Percentiles rank a stretch among this genome's conserved stretches.
phyloP scores from a whole-genome alignment of 2,888 invertebrate genomes.

The Ennomos quercinarius region DNA sequence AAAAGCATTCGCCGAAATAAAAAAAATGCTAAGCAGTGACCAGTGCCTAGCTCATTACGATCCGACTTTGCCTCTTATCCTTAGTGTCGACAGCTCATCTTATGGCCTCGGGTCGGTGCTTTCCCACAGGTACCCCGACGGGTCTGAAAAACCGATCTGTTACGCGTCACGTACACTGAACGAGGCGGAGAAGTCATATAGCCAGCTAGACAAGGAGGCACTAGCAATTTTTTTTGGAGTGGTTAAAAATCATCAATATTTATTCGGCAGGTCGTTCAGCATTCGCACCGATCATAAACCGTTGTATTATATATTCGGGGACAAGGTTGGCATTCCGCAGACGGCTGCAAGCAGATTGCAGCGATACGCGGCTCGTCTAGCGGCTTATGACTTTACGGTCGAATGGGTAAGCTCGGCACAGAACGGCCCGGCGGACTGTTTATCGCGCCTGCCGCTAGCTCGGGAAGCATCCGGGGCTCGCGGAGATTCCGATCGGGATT shows the following conservation, averaged over 20 bases:
- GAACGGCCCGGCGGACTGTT: too few relatives aligned
- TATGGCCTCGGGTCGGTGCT: constrained; percentile 42
- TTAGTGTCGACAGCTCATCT: constrained; percentile 38
- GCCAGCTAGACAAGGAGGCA: background rate
- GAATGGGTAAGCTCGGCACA: too few relatives aligned
- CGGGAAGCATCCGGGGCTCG: too few relatives aligned
- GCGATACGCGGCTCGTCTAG: too few relatives aligned
- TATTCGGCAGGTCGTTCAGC: background rate
- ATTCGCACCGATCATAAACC: too few relatives aligned
- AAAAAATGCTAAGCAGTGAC: constrained; percentile 19
- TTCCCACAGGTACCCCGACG: constrained; percentile 35
- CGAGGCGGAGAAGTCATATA: constrained; percentile 1
- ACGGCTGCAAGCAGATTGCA: too few relatives aligned
- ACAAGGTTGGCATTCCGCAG: too few relatives aligned
- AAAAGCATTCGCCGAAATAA: constrained; percentile 19
- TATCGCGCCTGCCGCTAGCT: too few relatives aligned
- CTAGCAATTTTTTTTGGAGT: too few relatives aligned
- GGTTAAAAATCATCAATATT: constrained; percentile 17
- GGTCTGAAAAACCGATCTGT: constrained; percentile 20
- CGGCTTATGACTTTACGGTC: too few relatives aligned
- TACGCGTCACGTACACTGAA: constrained; percentile 25
- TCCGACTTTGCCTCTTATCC: constrained; percentile 28
- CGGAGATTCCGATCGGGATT: too few relatives aligned
- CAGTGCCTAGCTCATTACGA: constrained; percentile 38
- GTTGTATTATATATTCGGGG: too few relatives aligned